Base-by-base conservation (phyloP, 2,113 vertebrate species). In the Labeo catla region DNA sequence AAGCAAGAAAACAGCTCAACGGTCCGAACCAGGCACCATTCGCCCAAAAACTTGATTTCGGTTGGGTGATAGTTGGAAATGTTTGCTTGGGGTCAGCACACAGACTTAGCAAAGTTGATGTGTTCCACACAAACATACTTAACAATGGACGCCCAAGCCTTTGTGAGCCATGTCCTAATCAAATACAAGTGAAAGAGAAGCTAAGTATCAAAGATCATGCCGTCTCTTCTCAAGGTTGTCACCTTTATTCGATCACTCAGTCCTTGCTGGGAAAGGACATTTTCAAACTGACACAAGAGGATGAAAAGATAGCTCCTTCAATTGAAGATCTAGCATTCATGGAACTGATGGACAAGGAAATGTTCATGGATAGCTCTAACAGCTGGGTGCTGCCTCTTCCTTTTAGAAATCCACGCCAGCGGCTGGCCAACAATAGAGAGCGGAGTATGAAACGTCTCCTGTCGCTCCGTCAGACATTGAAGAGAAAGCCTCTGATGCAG, bases 131-230 rank as follows among this genome's bases (percentile, higher is more conserved):
- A n/a, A 73, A 73, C 19, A 73, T 73, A 43, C 70, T 73, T 10
- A 8, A 21, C 16, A 73, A 73, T 21, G 70, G 70, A 73, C 6
- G n/a, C 2, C 73, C n/a, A 23, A 49, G 45, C 21, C 0, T 74
- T 23, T 47, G 72, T 49, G 43, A 74, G 21, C 72, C 72, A 12
- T 76, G 72, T 76, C n/a, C 72, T 76, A 76, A 50, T 49, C 21
- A 47, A 11, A 76, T 76, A 23, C 16, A 15, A n/a, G 73, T 76
- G 6, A 76, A 76, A 76, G 73, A 76, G 73, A 50, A 50, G n/a
- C 43, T 74, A 23, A 47, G 19, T 21, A 49, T 11, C 5, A 76
- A 45, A 43, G 39, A 43, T 73, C 68, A 45, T 73, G 19, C 68
- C 8, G 9, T 73, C 2, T 73, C 68, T 45, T 73, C 3, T 43